Percentiles rank a stretch among this genome's conserved stretches.
Conservation (phyloP, 2,113 vertebrate species). For the Atlantisia rogersi region DNA sequence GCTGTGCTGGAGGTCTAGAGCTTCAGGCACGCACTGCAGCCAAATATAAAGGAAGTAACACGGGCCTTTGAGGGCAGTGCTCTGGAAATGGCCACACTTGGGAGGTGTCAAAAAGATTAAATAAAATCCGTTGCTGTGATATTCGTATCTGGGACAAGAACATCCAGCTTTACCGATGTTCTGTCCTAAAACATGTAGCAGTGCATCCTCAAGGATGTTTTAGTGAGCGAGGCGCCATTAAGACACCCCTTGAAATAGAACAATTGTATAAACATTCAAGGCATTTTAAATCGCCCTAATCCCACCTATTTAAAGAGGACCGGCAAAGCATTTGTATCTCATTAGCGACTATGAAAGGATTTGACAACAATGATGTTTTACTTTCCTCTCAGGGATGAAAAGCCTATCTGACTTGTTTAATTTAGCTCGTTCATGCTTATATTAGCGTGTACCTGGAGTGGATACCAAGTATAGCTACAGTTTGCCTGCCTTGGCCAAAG, state of each 20-base stretch:
- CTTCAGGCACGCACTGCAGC: neutral
- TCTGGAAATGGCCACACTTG: neutral
- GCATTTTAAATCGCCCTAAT: constrained; percentile 47
- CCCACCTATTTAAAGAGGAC: constrained; percentile 24
- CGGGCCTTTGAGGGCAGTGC: neutral
- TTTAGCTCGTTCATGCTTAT: constrained; percentile 44
- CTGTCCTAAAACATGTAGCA: neutral
- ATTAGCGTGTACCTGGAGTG: constrained; percentile 10
- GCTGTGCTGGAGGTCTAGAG: neutral
- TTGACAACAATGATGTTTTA: constrained; percentile 56
- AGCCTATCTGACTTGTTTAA: constrained; percentile 44
- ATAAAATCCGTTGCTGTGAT: neutral
- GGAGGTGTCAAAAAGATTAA: neutral
- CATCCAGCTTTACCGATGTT: neutral
- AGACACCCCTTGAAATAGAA: constrained; percentile 1
- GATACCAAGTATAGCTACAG: neutral
- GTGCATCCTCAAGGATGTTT: neutral
- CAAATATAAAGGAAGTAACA: neutral
- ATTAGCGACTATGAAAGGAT: constrained; percentile 37
- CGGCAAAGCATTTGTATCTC: constrained; percentile 28
- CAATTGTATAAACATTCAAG: neutral
- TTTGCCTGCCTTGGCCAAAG: neutral
- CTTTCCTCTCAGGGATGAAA: constrained; percentile 47
- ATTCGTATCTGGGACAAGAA: neutral
- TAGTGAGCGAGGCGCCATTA: neutral